phyloP scores from a whole-genome alignment of 1,140 invertebrate species.

The Dendrolimus punctatus region DNA sequence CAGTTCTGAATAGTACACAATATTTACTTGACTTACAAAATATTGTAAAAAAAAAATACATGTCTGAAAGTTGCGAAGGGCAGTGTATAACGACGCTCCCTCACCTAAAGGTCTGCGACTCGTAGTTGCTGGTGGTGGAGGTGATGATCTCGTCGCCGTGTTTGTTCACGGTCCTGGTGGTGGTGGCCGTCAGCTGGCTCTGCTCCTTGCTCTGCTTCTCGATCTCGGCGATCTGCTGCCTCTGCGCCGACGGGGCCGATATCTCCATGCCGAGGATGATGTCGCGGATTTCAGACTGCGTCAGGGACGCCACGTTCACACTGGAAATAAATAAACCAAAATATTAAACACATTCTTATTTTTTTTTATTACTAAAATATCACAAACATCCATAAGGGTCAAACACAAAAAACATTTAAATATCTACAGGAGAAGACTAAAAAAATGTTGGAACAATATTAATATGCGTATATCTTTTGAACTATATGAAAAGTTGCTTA shows the following conservation, averaged over 20 bases:
- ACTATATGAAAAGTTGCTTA: no score
- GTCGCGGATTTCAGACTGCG: constrained; percentile 98
- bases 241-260: constrained; percentile 97
- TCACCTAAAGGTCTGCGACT: constrained; percentile 94
- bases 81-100: constrained; percentile 1
- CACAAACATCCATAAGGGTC: no score
- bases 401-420: no score
- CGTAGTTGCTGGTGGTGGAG: constrained; percentile 98
- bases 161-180: constrained; percentile 98
- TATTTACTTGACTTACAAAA: no score
- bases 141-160: constrained; percentile 99
- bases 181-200: constrained; percentile 97
- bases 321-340: constrained; percentile 40
- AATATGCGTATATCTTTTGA: no score
- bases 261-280: constrained; percentile 99
- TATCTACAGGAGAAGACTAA: no score
- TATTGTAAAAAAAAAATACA: constrained; percentile 9
- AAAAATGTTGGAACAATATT: no score
- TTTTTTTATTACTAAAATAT: no score
- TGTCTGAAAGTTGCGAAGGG: neutral
- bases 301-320: constrained; percentile 98
- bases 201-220: constrained; percentile 99
- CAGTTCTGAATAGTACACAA: no score
- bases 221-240: constrained; percentile 99
- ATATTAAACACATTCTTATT: neutral